Evolutionary conservation across 2,113 vertebrate genomes (phyloP).

Genomic region (Puffinus mauretanicus): DNA sequence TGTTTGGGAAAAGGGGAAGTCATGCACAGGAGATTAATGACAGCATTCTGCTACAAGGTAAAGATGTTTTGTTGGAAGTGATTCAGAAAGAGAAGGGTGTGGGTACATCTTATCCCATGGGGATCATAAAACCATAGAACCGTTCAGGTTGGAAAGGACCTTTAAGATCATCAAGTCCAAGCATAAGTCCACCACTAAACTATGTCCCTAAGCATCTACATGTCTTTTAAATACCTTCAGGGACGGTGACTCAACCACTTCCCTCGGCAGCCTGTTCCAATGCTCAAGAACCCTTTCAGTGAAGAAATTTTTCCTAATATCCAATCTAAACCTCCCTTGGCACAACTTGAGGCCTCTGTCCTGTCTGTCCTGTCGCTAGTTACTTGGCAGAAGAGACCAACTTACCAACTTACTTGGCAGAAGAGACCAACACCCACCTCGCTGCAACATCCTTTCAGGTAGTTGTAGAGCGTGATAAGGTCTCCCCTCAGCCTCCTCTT

Average conservation of each 20-base stretch:
- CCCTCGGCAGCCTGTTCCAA: not conserved
- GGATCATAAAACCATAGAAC: not conserved
- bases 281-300: not conserved
- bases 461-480: not conserved
- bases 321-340: not conserved
- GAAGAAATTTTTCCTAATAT: not conserved
- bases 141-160: not conserved
- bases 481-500: not conserved
- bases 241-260: not conserved
- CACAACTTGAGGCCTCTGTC: not conserved
- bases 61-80: not conserved
- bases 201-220: not conserved
- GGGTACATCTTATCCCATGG: not conserved
- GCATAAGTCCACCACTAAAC: not conserved
- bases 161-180: not conserved
- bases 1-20: not conserved
- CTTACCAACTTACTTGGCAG: not conserved
- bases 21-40: not conserved
- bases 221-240: not conserved
- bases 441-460: not conserved
- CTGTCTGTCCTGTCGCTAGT: not conserved
- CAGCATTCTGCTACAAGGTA: not conserved
- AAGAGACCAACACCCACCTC: not conserved
- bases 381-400: not conserved
- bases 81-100: not conserved